Conservation (phyloP, 1,140 invertebrate genomes). For the Apocrypta bakeri region DNA sequence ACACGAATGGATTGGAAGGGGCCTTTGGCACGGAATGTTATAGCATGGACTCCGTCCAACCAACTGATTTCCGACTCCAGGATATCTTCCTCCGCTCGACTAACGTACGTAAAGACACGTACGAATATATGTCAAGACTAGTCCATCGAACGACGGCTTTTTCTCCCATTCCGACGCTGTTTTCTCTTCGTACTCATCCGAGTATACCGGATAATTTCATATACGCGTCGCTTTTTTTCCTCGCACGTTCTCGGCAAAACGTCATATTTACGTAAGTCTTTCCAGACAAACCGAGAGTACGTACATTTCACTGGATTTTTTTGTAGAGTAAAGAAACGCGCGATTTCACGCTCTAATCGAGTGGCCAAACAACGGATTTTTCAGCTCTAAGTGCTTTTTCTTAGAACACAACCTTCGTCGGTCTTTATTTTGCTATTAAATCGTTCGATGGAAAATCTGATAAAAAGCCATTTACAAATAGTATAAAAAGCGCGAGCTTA, state of each 20-base stretch:
- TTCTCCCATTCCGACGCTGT: not conserved
- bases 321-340: too few species aligned
- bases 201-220: slow-evolving; percentile 40
- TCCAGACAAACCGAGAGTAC: too few species aligned
- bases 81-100: slow-evolving; percentile 47
- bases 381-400: not conserved
- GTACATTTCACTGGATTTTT: slow-evolving; percentile 3
- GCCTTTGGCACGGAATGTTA: slow-evolving; percentile 60
- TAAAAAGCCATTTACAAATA: not conserved
- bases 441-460: not conserved
- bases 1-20: slow-evolving; percentile 56
- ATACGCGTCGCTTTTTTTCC: slow-evolving; percentile 10
- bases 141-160: slow-evolving; percentile 40
- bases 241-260: not conserved
- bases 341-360: slow-evolving; percentile 25
- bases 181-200: not conserved
- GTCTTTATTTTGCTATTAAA: not conserved
- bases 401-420: not conserved
- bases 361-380: slow-evolving; percentile 16
- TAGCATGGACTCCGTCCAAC: slow-evolving; percentile 64
- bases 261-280: slow-evolving; percentile 42
- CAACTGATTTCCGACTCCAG: slow-evolving; percentile 62
- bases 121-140: not conserved
- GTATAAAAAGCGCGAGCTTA: not conserved
- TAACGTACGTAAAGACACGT: not conserved